Evolutionary conservation across 1,140 invertebrate genomes (phyloP), one percentile per base, ranked within the genome.

Genomic region (Leguminivora glycinivorella): DNA sequence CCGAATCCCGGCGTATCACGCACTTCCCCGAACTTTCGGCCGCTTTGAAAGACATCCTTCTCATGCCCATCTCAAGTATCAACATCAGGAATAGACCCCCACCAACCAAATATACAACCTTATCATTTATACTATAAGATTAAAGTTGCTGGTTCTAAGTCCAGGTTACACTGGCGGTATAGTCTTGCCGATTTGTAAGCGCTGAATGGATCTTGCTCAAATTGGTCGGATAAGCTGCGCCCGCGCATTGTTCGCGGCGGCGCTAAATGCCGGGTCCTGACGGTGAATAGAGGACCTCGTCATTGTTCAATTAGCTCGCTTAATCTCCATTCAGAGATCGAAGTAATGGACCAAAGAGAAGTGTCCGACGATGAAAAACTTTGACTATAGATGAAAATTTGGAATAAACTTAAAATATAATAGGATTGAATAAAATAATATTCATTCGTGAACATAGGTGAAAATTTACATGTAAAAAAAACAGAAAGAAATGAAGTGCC

Each of bases 161-260:
- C n/a, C 17, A 22, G n/a, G 19, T 10, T 52, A 9, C 6, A 9
- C 19, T 19, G 47, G 47, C 6, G 19, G 17, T 9, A 10, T 9
- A 10, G 19, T 52, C 14, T 2, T n/a, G 19, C 47, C 19, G 47
- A 52, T 52, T 52, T 52, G 17, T 52, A 52, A 52, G n/a, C 6
- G 19, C 19, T 52, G 47, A 52, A 52, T 52, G 19, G 47, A 52
- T 52, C 22, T 17, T 52, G 19, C 17, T 52, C 47, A 52, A 52
- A 52, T 52, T 52, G 47, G 47, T 52, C 47, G 47, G 47, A 52
- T 52, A 52, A 52, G 47, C 47, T 52, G 19, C 47, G 47, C 47
- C 10, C 10, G 47, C 47, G 47, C 47, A 19, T 52, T 19, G 19
- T 22, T n/a, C 19, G 22, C 22, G 47, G 47, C 47, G 47, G 47